Base-by-base conservation (phyloP, 2,888 invertebrate species). In the Calameuta pallipes region DNA sequence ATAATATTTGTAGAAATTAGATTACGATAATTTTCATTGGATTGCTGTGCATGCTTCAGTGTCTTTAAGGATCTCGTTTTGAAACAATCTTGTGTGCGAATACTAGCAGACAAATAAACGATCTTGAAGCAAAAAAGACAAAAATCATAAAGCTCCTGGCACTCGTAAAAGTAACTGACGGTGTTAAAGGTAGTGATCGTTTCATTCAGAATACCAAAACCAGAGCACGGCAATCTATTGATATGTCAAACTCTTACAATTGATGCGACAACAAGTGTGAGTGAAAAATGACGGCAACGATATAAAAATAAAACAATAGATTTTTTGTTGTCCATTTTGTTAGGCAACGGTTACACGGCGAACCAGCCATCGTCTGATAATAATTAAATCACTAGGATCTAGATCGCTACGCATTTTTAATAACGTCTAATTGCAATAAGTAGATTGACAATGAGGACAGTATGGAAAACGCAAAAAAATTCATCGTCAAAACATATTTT, bases 331-430 rank as follows among this genome's bases (percentile, higher is more conserved):
- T 70, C 33, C 4, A 70, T 12, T 30, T 70, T 70, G 2, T 70
- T 31, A 70, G 70, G 41, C 41, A 41, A 41, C 4, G 41, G 41
- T 41, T 41, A 15, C 41, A 15, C 41, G 41, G 15, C 41, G 41
- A 41, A 41, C 70, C 33, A 70, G 30, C 70, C 70, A 70, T 30
- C 33, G 30, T 30, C 33, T 15, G 15, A 30, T 31, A 70, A 70
- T 31, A 70, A 70, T 70, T 70, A 33, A 70, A 74, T 74, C 74
- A 35, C 74, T 74, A 74, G 36, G 36, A 13, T 35, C 74, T 74
- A 74, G 36, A 74, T 74, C 74, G 74, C 35, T 74, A 74, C 33
- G 33, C 41, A 41, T 41, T 41, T 15, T 41, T 41, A 41, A 41
- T 41, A 41, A 41, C 15, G 41, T 41, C 11, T n/a, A 34, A 74